Evolutionary conservation across 2,797 vertebrate species (phyloP).

Genomic region (Trichosurus vulpecula): DNA sequence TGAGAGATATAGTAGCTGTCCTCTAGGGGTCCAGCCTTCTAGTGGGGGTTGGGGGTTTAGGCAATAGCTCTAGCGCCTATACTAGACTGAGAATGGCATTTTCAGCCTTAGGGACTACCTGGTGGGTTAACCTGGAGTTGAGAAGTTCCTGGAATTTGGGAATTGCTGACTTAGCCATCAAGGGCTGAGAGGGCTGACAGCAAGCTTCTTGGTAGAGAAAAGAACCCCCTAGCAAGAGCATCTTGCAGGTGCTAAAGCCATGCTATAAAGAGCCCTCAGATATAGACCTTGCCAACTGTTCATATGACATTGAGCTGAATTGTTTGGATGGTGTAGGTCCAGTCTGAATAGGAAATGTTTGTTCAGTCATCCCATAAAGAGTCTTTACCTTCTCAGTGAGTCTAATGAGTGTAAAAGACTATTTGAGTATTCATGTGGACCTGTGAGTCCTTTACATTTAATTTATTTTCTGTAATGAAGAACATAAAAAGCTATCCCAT

Average conservation of each 20-base stretch:
- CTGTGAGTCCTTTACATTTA: background rate
- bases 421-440: background rate
- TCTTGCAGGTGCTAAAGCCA: background rate
- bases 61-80: background rate
- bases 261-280: background rate
- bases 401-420: background rate
- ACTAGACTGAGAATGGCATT: background rate
- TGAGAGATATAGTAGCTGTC: too few species aligned
- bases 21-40: background rate
- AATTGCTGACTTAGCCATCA: background rate
- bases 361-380: background rate
- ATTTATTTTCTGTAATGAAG: background rate
- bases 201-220: background rate
- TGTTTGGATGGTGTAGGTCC: background rate
- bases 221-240: background rate
- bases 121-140: background rate
- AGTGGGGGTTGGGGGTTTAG: background rate
- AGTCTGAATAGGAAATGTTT: background rate
- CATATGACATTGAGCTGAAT: background rate
- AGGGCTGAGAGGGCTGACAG: background rate
- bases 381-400: background rate
- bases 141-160: background rate
- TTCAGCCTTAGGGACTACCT: background rate
- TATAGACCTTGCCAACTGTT: background rate
- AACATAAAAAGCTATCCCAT: background rate